phyloP scores from a whole-genome alignment of 2,113 vertebrate species.

The Anseranas semipalmata region DNA sequence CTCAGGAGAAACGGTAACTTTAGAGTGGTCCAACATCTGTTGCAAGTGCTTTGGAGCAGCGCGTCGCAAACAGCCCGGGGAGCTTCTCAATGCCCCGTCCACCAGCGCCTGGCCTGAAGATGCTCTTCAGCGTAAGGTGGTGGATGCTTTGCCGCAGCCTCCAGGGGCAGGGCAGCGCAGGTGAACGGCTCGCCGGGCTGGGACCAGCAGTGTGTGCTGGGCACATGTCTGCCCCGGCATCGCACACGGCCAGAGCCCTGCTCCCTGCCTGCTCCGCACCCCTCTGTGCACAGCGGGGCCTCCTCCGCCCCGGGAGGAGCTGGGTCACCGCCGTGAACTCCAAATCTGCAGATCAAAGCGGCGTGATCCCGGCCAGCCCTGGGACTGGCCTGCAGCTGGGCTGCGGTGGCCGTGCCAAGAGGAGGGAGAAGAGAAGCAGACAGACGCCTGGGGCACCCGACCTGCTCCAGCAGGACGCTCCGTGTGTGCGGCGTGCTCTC shows the following conservation, averaged over 20 bases:
- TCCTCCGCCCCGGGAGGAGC: not conserved
- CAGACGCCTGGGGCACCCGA: slow-evolving; percentile 28
- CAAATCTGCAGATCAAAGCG: slow-evolving; percentile 69
- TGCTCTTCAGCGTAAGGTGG: too few species aligned
- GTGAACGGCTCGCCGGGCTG: not conserved
- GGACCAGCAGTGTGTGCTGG: not conserved
- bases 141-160: too few species aligned
- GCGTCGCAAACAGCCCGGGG: not conserved
- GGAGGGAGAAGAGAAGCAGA: slow-evolving; percentile 52
- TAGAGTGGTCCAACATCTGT: not conserved
- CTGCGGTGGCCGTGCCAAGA: slow-evolving; percentile 32
- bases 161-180: not conserved
- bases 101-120: not conserved
- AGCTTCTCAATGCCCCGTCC: not conserved
- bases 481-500: not conserved
- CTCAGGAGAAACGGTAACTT: not conserved
- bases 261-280: slow-evolving; percentile 56
- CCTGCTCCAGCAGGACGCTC: not conserved
- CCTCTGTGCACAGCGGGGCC: slow-evolving; percentile 43
- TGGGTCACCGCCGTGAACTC: slow-evolving; percentile 42
- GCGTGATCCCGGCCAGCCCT: not conserved
- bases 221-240: slow-evolving; percentile 18
- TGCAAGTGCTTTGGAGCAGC: not conserved
- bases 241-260: not conserved
- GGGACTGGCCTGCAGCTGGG: slow-evolving; percentile 68